phyloP scores from a whole-genome alignment of 2,888 invertebrate genomes.

The Morpho achilles region DNA sequence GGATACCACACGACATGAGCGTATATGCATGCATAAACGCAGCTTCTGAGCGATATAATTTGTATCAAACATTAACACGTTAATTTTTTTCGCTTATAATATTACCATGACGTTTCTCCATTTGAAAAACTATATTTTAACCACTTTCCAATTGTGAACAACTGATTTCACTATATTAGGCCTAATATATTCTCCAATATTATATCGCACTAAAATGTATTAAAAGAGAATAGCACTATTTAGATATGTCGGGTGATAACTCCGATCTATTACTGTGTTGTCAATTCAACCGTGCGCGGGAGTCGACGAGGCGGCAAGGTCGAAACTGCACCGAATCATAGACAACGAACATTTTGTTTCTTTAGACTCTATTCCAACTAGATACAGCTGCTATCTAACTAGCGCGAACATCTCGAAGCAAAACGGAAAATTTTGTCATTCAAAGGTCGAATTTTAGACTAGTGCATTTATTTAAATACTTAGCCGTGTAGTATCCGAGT shows the following conservation, averaged over 20 bases:
- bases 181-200: background rate
- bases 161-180: too few relatives aligned
- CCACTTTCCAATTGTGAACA: too few relatives aligned
- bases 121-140: background rate
- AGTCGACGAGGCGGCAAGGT: constrained; percentile 64
- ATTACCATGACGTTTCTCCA: constrained; percentile 5
- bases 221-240: constrained; percentile 34
- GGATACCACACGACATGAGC: too few relatives aligned
- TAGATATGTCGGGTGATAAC: constrained; percentile 52
- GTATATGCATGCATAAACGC: too few relatives aligned
- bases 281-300: constrained; percentile 58
- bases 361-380: constrained; percentile 40
- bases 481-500: too few relatives aligned
- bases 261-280: constrained; percentile 62
- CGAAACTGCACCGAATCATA: constrained; percentile 58
- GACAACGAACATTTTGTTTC: constrained; percentile 36
- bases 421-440: constrained; percentile 24
- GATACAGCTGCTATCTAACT: constrained; percentile 36
- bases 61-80: too few relatives aligned
- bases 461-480: constrained; percentile 24
- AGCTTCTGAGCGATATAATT: too few relatives aligned
- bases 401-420: constrained; percentile 20
- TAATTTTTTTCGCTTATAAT: constrained; percentile 4
- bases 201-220: background rate
- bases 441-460: constrained; percentile 27